Evolutionary conservation across 2,113 vertebrate genomes (phyloP).

Genomic region (Indri indri): DNA sequence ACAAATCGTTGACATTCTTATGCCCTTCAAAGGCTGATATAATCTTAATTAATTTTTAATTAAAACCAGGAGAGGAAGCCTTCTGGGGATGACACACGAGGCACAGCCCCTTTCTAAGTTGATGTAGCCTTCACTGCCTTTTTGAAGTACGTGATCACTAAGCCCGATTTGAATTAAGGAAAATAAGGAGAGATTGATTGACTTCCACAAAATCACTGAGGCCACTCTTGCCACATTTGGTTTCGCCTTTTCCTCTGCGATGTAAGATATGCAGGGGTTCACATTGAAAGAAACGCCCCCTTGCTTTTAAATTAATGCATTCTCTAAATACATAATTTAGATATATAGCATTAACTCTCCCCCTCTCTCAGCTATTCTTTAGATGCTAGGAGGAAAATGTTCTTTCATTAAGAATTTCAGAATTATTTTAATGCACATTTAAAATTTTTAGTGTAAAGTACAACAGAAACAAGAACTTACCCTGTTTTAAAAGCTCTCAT

Average conservation of each 20-base stretch:
- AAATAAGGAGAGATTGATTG: not conserved
- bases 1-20: conserved; percentile 44
- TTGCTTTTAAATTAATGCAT: not conserved
- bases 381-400: not conserved
- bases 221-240: not conserved
- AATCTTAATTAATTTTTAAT: conserved; percentile 66
- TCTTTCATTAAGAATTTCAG: conserved; percentile 22
- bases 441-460: not conserved
- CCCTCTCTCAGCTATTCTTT: not conserved
- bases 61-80: conserved; percentile 11
- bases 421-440: not conserved
- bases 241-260: not conserved
- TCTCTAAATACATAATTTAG: not conserved
- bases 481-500: not conserved
- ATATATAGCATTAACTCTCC: not conserved
- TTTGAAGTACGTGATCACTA: conserved; percentile 51
- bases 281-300: not conserved
- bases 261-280: not conserved
- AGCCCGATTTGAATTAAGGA: conserved; percentile 8
- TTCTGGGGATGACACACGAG: not conserved
- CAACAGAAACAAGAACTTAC: not conserved
- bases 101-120: not conserved
- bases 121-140: not conserved
- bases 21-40: conserved; percentile 10
- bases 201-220: not conserved